A percentile compares a stretch with the other conserved stretches of the same genome.
phyloP scores from a whole-genome alignment of 2,113 vertebrate genomes.

The Raja brachyura region DNA sequence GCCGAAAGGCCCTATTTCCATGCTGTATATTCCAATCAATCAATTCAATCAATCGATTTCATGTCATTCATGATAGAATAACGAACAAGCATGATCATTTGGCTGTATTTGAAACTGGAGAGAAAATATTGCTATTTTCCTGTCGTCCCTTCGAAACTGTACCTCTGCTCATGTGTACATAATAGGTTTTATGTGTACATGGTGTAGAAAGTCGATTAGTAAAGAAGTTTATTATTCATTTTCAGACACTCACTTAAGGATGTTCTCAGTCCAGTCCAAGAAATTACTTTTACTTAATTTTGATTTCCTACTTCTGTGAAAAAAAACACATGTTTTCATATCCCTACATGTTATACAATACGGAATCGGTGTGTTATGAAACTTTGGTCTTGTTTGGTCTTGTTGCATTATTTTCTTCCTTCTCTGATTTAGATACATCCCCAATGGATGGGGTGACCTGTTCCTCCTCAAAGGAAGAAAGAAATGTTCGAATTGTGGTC shows the following conservation, averaged over 20 bases:
- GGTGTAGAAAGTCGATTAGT: not conserved
- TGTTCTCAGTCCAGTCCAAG: not conserved
- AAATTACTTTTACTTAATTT: not conserved
- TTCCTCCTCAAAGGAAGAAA: constrained; percentile 65
- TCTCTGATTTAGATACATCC: constrained; percentile 60
- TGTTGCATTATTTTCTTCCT: not conserved
- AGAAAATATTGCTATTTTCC: not conserved
- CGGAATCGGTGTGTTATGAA: not conserved
- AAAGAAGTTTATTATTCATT: not conserved
- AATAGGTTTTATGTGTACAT: too few relatives aligned
- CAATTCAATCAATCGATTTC: not conserved
- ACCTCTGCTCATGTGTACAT: not conserved
- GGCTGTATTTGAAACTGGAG: not conserved
- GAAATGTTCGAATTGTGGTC: constrained; percentile 69
- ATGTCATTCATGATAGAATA: not conserved
- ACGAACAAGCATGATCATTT: not conserved
- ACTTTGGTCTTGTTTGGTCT: not conserved
- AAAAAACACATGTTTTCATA: not conserved
- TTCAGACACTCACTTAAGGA: not conserved
- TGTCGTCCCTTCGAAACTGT: not conserved
- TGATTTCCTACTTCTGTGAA: not conserved
- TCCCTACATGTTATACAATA: not conserved
- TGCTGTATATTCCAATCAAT: too few relatives aligned
- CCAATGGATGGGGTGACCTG: constrained; percentile 64
- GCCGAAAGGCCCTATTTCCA: too few relatives aligned